These are phyloP conservation scores for Lycocerus yunnanus DNA, from an alignment of 2,888 invertebrate genomes.

Conservation along the genomic window DNA sequence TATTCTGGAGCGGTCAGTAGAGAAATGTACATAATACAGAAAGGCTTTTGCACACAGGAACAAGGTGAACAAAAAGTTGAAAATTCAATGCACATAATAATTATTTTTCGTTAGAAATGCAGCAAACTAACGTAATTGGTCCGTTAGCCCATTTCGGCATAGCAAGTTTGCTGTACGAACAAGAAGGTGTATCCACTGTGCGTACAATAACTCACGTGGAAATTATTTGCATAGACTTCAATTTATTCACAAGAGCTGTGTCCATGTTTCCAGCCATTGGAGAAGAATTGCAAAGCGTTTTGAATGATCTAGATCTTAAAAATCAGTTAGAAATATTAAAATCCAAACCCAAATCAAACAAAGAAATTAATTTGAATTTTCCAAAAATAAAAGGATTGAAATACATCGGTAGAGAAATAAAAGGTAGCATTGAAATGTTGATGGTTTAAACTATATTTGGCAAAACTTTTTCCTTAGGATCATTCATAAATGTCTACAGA, in stretches of 20 bases:
- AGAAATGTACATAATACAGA: conserved; percentile 60
- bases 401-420: background rate
- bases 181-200: conserved; percentile 58
- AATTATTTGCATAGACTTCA: conserved; percentile 38
- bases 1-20: conserved; percentile 60
- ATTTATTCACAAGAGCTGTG: conserved; percentile 49
- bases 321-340: background rate
- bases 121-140: conserved; percentile 44
- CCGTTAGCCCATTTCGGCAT: conserved; percentile 59
- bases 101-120: background rate
- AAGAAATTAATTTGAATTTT: background rate
- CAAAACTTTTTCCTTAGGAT: conserved; percentile 31
- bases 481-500: conserved; percentile 37
- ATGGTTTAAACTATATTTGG: background rate
- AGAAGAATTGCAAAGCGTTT: conserved; percentile 46
- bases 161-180: conserved; percentile 57
- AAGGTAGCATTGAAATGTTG: background rate
- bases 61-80: conserved; percentile 42
- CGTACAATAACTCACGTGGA: conserved; percentile 61
- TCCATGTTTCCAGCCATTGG: conserved; percentile 60
- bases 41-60: conserved; percentile 58
- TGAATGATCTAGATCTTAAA: background rate
- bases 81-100: background rate
- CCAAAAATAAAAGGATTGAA: background rate
- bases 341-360: background rate